These are phyloP conservation scores for Iphiclides podalirius DNA, from an alignment of 2,888 invertebrate species.

Conservation along the genomic window DNA sequence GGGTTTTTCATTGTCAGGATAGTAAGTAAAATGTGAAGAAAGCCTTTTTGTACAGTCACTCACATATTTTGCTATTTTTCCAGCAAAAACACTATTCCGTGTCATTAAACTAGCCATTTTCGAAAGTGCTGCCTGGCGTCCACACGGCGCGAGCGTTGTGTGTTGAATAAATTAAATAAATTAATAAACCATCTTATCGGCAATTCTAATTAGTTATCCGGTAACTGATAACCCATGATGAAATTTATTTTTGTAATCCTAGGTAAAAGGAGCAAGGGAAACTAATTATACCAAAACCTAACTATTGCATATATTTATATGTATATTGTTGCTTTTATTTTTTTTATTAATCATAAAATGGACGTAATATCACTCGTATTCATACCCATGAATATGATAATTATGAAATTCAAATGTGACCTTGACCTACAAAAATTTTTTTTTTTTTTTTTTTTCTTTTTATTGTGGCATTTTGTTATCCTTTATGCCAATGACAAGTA, in stretches of 20 bases:
- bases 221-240: conserved; percentile 38
- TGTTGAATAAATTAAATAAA: conserved; percentile 46
- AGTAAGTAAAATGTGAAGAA: conserved; percentile 82
- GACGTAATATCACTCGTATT: too few relatives aligned
- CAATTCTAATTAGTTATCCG: conserved; percentile 65
- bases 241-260: background rate
- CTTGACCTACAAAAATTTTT: too few relatives aligned
- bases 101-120: conserved; percentile 55
- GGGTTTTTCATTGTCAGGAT: conserved; percentile 76
- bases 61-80: conserved; percentile 54
- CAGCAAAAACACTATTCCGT: conserved; percentile 45
- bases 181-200: conserved; percentile 63
- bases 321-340: too few relatives aligned
- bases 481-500: too few relatives aligned
- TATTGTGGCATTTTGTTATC: too few relatives aligned
- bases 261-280: background rate
- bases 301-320: too few relatives aligned
- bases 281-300: too few relatives aligned
- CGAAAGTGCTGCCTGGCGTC: conserved; percentile 26
- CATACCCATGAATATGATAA: too few relatives aligned
- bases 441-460: too few relatives aligned
- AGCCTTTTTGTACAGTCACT: conserved; percentile 52
- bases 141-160: conserved; percentile 26
- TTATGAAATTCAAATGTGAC: too few relatives aligned
- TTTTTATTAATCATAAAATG: too few relatives aligned